A percentile compares a stretch with the other conserved stretches of the same genome.
phyloP scores from a whole-genome alignment of 1,140 invertebrate genomes.

The Drosophila orosa region DNA sequence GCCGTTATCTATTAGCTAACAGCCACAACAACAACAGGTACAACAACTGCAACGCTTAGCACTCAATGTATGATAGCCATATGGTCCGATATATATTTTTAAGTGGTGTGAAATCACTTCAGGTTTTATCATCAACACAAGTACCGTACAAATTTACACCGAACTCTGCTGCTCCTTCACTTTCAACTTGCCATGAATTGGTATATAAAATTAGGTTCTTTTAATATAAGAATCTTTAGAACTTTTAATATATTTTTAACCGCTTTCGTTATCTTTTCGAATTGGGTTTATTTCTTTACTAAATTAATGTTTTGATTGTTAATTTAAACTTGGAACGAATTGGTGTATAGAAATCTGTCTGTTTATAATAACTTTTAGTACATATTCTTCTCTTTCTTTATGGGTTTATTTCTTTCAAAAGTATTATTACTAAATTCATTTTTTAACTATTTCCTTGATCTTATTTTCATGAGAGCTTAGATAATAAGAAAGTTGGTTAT shows the following conservation, averaged over 20 bases:
- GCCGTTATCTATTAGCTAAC: constrained; percentile 53
- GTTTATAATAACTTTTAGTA: no score
- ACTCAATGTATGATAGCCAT: constrained; percentile 33
- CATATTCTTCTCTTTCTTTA: no score
- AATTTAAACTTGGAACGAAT: no score
- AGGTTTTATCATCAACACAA: constrained; percentile 11
- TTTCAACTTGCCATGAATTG: neutral
- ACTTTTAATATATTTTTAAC: neutral
- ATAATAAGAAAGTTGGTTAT: no score
- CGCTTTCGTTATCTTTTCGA: neutral
- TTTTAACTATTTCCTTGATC: neutral
- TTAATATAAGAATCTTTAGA: neutral
- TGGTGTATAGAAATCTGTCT: no score
- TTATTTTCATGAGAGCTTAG: no score
- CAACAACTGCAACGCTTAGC: constrained; percentile 15
- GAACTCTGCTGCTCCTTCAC: neutral
- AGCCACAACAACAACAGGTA: constrained; percentile 20
- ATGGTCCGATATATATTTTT: constrained; percentile 18
- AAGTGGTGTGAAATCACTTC: constrained; percentile 33
- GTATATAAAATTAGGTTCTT: neutral
- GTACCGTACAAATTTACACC: constrained; percentile 1
- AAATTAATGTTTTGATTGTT: neutral
- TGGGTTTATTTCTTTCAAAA: no score
- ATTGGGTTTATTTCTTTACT: neutral
- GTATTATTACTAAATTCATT: neutral